Base-by-base conservation (phyloP, 2,113 vertebrate species). In the Serinus canaria region DNA sequence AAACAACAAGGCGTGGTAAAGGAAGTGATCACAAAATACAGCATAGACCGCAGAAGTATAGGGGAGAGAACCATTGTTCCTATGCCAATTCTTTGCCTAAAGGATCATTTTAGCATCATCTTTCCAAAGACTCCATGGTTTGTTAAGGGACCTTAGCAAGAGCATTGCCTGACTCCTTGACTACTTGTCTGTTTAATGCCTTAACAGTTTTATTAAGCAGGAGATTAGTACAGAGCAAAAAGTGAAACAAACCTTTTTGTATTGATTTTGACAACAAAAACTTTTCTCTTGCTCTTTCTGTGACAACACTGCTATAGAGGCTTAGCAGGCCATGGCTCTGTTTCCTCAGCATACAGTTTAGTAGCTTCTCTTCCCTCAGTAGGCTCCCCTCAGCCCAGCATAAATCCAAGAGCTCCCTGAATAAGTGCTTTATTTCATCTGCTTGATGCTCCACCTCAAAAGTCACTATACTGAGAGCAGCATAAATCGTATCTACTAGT, bases 321-420 rank as follows among this genome's bases (percentile, higher is more conserved):
- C 83, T 97, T 44, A 99, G 92, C 6, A 99, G 93, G 16, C 94
- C 85, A 16, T 96, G 94, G 28, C 96, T 97, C 6, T 85, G 94
- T 49, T 98, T 98, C 70, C 98, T 98, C 15, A 99, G 95, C 95
- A 99, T 87, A 68, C 98, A 98, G 96, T 98, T 92, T 44, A 99
- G 98, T 23, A 99, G 83, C 70, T 86, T 98, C 95, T 99, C 99
- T 92, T 99, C 99, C 24, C 23, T 97, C 60, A 99, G 96, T 5
- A 96, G 92, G 43, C 94, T 97, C 52, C 89, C 96, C 44, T 97
- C 98, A 2, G 96, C 88, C 58, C 97, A 97, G 92, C 98, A 98
- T 23, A 98, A 95, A 31, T 97, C 97, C 96, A 99, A 98, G 43
- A 99, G 97, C 11, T 98, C 98, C 64, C 98, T 98, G 75, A 98